Percentiles rank a stretch among this genome's conserved stretches.
Conservation (phyloP, 92 coral and sea anemone genomes). For the Epizoanthus fatuus region DNA sequence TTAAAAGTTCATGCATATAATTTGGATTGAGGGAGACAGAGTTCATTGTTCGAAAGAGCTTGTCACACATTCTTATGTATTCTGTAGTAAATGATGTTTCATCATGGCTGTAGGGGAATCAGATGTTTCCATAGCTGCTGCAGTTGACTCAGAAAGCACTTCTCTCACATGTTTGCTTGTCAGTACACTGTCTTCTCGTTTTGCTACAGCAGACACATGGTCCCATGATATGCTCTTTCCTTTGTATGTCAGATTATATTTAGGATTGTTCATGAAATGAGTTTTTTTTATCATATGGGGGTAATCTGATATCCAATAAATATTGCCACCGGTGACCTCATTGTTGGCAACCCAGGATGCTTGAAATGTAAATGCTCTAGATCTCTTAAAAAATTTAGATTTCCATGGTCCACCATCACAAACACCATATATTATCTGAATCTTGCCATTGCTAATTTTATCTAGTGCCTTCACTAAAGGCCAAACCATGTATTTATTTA, state of each 20-base stretch:
- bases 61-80: constrained; percentile 28
- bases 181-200: background rate
- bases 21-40: background rate
- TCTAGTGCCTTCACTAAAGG: no score
- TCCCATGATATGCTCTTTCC: background rate
- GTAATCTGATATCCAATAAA: constrained; percentile 38
- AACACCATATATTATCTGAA: no score
- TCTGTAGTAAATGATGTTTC: constrained; percentile 11
- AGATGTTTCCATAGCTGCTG: constrained; percentile 4
- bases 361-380: no score
- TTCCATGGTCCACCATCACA: background rate
- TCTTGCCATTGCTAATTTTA: no score
- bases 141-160: constrained; percentile 37
- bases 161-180: constrained; percentile 35
- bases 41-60: constrained; percentile 30
- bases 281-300: constrained; percentile 39
- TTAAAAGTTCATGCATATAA: constrained; percentile 24
- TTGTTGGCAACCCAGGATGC: constrained; percentile 21
- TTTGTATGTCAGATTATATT: constrained; percentile 6
- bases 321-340: constrained; percentile 29
- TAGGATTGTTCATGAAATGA: constrained; percentile 18
- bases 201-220: no score
- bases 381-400: no score
- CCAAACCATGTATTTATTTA: no score
- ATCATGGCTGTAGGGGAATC: constrained; percentile 1